These are phyloP conservation scores for Prochilodus magdalenae DNA, from an alignment of 2,113 vertebrate species.

Conservation along the genomic window DNA sequence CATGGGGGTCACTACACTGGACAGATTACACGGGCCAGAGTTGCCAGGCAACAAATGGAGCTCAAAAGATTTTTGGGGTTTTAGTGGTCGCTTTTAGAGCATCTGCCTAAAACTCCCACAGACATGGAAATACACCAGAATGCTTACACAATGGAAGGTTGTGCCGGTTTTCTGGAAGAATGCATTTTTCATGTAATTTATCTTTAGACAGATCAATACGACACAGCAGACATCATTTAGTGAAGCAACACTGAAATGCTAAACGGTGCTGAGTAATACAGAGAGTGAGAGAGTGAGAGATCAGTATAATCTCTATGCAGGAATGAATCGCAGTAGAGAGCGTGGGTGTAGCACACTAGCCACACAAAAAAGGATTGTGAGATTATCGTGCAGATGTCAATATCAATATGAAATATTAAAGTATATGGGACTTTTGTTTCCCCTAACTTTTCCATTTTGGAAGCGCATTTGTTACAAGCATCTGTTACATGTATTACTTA, in stretches of 20 bases:
- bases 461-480: neutral
- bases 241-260: neutral
- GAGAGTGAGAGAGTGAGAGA: neutral
- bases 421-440: constrained; percentile 18
- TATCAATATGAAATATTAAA: constrained; percentile 38
- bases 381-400: constrained; percentile 45
- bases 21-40: constrained; percentile 39
- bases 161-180: neutral
- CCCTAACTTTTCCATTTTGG: neutral
- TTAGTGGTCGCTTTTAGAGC: neutral
- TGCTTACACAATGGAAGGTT: neutral
- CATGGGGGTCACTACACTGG: constrained; percentile 37
- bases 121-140: neutral
- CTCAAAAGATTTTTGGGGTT: neutral
- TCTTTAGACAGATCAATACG: neutral
- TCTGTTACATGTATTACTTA: neutral
- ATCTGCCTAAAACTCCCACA: neutral
- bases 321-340: constrained; percentile 6
- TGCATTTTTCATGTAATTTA: neutral
- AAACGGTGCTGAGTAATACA: neutral
- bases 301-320: neutral
- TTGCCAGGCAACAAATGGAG: constrained; percentile 51
- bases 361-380: constrained; percentile 37
- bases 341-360: constrained; percentile 5
- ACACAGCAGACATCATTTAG: neutral